phyloP scores from a whole-genome alignment of 2,888 invertebrate species.

The Cataglyphis cursor region DNA sequence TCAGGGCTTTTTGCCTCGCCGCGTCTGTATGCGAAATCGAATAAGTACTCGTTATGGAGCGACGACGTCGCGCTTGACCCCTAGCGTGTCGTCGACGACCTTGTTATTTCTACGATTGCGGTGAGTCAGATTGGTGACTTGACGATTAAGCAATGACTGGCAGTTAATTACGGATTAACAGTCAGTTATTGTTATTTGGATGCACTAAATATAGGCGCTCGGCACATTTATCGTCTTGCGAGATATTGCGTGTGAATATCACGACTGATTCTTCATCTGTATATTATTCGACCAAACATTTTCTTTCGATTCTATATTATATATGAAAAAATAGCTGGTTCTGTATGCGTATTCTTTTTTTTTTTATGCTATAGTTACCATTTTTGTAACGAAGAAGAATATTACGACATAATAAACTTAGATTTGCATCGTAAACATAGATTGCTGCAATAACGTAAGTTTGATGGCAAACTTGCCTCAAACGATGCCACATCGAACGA shows the following conservation, averaged over 20 bases:
- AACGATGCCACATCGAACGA: neutral
- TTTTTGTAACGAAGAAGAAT: constrained; percentile 4
- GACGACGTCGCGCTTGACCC: constrained; percentile 58
- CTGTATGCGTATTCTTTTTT: neutral
- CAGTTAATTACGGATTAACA: constrained; percentile 62
- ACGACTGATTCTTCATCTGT: neutral
- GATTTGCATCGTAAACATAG: constrained; percentile 30
- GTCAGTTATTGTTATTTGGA: constrained; percentile 33
- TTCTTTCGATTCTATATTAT: neutral
- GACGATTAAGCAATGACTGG: constrained; percentile 59
- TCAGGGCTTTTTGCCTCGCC: neutral
- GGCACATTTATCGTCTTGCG: neutral
- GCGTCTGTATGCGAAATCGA: constrained; percentile 27
- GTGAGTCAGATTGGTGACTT: constrained; percentile 72
- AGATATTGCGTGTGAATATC: neutral
- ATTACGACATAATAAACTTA: constrained; percentile 14
- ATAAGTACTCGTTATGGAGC: neutral
- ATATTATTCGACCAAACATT: neutral
- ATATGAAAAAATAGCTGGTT: no score
- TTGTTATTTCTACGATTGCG: constrained; percentile 60
- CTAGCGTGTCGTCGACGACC: constrained; percentile 14
- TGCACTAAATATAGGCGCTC: neutral
- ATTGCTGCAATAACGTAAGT: neutral
- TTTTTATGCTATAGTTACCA: neutral
- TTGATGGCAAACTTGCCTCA: neutral